Percentiles rank a stretch among this genome's conserved stretches.
phyloP scores from a whole-genome alignment of 2,113 vertebrate species.

The Erpornis zantholeuca region DNA sequence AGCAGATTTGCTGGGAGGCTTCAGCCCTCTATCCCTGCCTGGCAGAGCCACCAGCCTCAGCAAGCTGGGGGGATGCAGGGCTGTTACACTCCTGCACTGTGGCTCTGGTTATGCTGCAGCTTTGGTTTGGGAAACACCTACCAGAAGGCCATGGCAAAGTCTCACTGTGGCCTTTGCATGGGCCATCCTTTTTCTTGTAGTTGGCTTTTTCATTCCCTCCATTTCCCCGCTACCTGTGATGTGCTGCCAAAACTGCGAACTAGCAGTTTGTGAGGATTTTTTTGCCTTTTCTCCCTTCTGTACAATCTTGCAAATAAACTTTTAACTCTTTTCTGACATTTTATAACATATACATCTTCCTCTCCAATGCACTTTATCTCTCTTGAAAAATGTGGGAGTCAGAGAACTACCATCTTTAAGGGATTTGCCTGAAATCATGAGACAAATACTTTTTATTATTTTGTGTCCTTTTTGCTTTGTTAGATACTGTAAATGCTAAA shows the following conservation, averaged over 20 bases:
- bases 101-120: neutral
- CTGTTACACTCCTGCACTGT: neutral
- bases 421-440: constrained; percentile 58
- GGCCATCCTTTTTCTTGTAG: neutral
- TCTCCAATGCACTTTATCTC: constrained; percentile 87
- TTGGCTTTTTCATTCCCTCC: neutral
- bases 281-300: constrained; percentile 14
- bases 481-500: constrained; percentile 59
- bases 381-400: constrained; percentile 70
- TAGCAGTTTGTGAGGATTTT: neutral
- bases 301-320: constrained; percentile 29
- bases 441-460: neutral
- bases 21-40: neutral
- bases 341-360: constrained; percentile 38
- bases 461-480: constrained; percentile 54
- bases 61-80: neutral
- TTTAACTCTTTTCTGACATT: constrained; percentile 16
- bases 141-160: neutral
- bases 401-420: constrained; percentile 57
- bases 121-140: neutral
- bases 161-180: neutral
- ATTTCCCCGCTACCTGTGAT: neutral
- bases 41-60: neutral
- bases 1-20: neutral
- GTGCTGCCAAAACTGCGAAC: neutral